A percentile compares a stretch with the other conserved stretches of the same genome.
phyloP scores from a whole-genome alignment of 2,888 invertebrate species.

The Altica lythri region DNA sequence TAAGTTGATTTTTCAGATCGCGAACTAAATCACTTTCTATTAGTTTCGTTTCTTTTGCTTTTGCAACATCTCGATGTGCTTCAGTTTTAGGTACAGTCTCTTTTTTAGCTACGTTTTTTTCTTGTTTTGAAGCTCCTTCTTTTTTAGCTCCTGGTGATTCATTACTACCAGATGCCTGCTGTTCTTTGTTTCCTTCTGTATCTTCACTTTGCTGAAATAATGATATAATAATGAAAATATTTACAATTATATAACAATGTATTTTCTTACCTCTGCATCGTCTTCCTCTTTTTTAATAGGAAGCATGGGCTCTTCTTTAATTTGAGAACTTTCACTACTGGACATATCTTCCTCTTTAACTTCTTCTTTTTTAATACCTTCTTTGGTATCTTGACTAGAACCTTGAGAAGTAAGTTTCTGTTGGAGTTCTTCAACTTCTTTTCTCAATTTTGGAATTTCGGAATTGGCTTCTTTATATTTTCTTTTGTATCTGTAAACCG shows the following conservation, averaged over 20 bases:
- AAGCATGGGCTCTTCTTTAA: slow-evolving; percentile 54
- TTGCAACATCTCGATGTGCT: slow-evolving; percentile 66
- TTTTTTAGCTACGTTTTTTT: slow-evolving; percentile 64
- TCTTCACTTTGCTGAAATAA: slow-evolving; percentile 53
- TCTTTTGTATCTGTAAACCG: slow-evolving; percentile 71
- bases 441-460: slow-evolving; percentile 78
- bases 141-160: slow-evolving; percentile 62
- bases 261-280: slow-evolving; percentile 53
- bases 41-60: slow-evolving; percentile 67
- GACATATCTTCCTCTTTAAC: slow-evolving; percentile 56
- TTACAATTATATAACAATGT: not conserved
- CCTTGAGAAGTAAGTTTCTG: slow-evolving; percentile 63
- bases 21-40: slow-evolving; percentile 78
- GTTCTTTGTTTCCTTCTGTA: slow-evolving; percentile 55
- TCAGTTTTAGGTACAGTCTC: slow-evolving; percentile 65
- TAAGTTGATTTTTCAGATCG: slow-evolving; percentile 89
- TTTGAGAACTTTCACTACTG: slow-evolving; percentile 51
- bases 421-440: slow-evolving; percentile 69
- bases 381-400: slow-evolving; percentile 61
- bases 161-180: slow-evolving; percentile 49
- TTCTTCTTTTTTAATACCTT: slow-evolving; percentile 59
- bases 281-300: slow-evolving; percentile 57
- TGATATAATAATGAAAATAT: not conserved
- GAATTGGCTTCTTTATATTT: slow-evolving; percentile 87
- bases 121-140: slow-evolving; percentile 61